phyloP scores from a whole-genome alignment of 2,797 vertebrate genomes.

The Myripristis murdjan region DNA sequence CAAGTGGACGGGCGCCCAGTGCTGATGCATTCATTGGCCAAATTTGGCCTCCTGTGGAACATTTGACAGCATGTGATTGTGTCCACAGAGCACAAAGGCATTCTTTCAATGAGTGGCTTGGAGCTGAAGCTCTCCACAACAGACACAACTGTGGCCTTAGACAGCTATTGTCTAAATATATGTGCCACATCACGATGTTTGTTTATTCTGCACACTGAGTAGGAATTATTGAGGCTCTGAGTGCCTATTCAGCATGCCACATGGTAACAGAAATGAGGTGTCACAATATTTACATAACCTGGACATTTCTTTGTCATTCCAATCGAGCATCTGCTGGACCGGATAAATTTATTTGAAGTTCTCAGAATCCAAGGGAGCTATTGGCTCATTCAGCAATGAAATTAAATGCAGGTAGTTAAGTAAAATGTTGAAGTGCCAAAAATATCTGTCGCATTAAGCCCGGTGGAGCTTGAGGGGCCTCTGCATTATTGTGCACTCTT shows the following conservation, averaged over 20 bases:
- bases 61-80: slow-evolving; percentile 59
- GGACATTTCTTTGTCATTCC: slow-evolving; percentile 33
- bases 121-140: slow-evolving; percentile 42
- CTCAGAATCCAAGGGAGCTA: slow-evolving; percentile 50
- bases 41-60: slow-evolving; percentile 63
- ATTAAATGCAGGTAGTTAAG: slow-evolving; percentile 76
- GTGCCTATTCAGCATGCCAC: slow-evolving; percentile 29
- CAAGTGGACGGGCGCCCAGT: slow-evolving; percentile 59
- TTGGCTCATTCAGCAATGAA: slow-evolving; percentile 61
- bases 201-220: slow-evolving; percentile 33
- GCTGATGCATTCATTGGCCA: slow-evolving; percentile 54
- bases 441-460: slow-evolving; percentile 73
- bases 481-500: slow-evolving; percentile 56
- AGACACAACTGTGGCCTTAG: slow-evolving; percentile 31
- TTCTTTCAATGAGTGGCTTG: slow-evolving; percentile 44
- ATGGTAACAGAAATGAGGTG: slow-evolving; percentile 51
- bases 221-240: slow-evolving; percentile 12
- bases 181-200: slow-evolving; percentile 12
- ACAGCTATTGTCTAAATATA: slow-evolving; percentile 4
- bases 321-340: slow-evolving; percentile 52
- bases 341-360: slow-evolving; percentile 66
- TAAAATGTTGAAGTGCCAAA: slow-evolving; percentile 75
- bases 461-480: slow-evolving; percentile 39
- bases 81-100: slow-evolving; percentile 46
- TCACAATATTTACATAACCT: slow-evolving; percentile 66